These are phyloP conservation scores for Nymphicus hollandicus DNA, from an alignment of 2,113 vertebrate genomes.

Conservation along the genomic window DNA sequence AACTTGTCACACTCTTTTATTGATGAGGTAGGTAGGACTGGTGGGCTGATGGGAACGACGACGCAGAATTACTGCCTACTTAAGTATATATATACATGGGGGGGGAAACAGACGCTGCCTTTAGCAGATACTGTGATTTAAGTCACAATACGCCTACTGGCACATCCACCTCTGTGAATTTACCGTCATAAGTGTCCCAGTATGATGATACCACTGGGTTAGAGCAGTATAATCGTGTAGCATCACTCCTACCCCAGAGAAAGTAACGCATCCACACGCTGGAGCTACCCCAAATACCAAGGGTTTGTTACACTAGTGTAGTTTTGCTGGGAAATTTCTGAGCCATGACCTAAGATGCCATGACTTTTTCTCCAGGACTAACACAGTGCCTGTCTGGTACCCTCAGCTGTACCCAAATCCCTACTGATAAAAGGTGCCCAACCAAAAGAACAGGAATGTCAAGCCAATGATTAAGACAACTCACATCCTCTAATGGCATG, in stretches of 20 bases:
- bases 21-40: neutral
- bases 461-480: neutral
- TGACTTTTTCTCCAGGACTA: neutral
- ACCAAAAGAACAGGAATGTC: neutral
- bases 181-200: neutral
- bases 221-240: neutral
- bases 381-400: neutral
- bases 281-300: neutral
- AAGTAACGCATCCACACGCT: accelerated
- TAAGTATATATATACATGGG: neutral
- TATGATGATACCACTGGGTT: accelerated
- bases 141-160: neutral
- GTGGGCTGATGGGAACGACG: neutral
- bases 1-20: neutral
- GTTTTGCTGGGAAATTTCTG: neutral
- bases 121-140: constrained; percentile 17
- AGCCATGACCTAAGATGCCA: neutral
- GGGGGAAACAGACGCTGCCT: neutral
- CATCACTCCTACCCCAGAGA: neutral
- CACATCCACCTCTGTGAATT: neutral
- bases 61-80: neutral
- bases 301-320: accelerated
- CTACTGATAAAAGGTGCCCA: neutral
- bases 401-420: neutral
- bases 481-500: neutral